These are phyloP conservation scores for Passer domesticus DNA, from an alignment of 2,113 vertebrate genomes.

Conservation along the genomic window DNA sequence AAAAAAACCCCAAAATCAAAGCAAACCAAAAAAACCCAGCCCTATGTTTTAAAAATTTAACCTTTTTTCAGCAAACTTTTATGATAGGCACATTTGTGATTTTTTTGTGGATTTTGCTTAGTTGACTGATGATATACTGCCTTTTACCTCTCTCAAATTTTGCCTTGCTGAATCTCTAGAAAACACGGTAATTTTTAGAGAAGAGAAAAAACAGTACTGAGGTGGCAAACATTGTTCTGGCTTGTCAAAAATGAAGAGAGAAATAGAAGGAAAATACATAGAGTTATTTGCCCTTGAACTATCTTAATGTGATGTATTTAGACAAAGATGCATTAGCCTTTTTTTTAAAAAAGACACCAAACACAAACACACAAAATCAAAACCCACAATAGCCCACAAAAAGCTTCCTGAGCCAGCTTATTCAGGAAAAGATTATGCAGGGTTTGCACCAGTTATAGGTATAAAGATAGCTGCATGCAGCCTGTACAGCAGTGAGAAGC, in stretches of 20 bases:
- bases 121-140: not conserved
- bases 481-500: not conserved
- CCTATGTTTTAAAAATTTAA: not conserved
- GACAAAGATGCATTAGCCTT: not conserved
- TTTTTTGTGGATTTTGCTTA: not conserved
- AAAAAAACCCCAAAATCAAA: not conserved
- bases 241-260: not conserved
- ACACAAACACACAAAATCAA: not conserved
- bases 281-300: not conserved
- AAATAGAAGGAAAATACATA: not conserved
- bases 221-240: not conserved
- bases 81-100: not conserved
- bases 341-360: not conserved
- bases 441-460: not conserved
- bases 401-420: not conserved
- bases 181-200: not conserved
- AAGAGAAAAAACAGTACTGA: not conserved
- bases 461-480: not conserved
- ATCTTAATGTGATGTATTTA: not conserved
- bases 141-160: not conserved
- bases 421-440: not conserved
- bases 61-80: not conserved
- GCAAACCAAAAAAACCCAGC: accelerated
- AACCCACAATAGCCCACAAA: not conserved
- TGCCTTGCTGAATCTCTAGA: not conserved